phyloP scores from a whole-genome alignment of 2,113 vertebrate species.

The Hemiscyllium ocellatum region DNA sequence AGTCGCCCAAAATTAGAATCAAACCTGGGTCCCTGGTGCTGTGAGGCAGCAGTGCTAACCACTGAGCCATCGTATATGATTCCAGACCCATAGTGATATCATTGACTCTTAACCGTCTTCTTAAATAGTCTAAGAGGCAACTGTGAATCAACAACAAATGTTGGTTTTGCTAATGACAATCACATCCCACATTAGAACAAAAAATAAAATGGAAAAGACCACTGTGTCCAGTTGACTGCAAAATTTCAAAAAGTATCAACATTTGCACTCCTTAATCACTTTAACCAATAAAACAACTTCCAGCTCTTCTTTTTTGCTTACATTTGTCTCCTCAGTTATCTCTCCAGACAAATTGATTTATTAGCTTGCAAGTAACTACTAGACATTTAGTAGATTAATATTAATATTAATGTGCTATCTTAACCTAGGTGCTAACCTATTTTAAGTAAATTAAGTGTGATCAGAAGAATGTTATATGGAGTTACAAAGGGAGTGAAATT shows the following conservation, averaged over 20 bases:
- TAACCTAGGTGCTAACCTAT: background rate
- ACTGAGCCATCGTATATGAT: no score
- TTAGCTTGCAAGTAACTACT: background rate
- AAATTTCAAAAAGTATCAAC: background rate
- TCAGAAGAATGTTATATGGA: background rate
- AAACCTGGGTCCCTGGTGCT: no score
- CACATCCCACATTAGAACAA: no score
- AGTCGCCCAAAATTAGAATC: no score
- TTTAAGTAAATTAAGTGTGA: background rate
- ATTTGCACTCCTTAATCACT: background rate
- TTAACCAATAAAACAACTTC: background rate
- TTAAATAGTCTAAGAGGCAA: no score
- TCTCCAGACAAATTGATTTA: background rate
- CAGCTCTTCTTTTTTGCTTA: background rate
- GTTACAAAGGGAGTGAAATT: background rate
- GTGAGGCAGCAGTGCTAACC: no score
- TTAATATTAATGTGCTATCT: background rate
- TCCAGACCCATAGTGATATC: no score
- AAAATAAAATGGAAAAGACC: background rate
- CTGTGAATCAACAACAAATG: no score
- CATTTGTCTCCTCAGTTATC: background rate
- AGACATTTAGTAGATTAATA: background rate
- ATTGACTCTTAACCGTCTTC: no score
- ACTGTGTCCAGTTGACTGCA: background rate
- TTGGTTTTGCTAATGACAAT: no score